Evolutionary conservation across 2,797 vertebrate genomes (phyloP).

Genomic region (Artibeus lituratus): DNA sequence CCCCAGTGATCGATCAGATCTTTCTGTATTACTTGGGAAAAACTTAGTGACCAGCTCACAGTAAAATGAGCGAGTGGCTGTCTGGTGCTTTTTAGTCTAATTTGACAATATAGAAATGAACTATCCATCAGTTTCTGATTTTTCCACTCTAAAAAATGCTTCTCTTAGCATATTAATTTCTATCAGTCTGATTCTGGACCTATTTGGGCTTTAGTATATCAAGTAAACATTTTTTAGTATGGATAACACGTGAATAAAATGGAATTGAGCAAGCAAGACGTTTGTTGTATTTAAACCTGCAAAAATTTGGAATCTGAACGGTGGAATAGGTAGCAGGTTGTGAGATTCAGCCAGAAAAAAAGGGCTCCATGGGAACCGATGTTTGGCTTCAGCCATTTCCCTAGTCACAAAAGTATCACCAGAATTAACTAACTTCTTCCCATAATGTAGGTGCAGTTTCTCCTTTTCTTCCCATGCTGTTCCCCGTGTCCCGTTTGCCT

Average conservation of each 20-base stretch:
- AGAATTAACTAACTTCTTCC: not conserved
- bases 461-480: not conserved
- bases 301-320: not conserved
- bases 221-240: not conserved
- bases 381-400: not conserved
- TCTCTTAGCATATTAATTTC: not conserved
- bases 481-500: not conserved
- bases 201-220: not conserved
- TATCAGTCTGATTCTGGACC: not conserved
- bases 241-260: not conserved
- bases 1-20: not conserved
- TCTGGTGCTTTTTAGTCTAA: not conserved
- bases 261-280: not conserved
- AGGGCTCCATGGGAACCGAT: not conserved
- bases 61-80: not conserved
- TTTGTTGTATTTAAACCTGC: not conserved
- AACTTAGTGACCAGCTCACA: not conserved
- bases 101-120: not conserved
- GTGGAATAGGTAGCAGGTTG: not conserved
- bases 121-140: not conserved
- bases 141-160: not conserved
- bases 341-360: not conserved
- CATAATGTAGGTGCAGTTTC: not conserved
- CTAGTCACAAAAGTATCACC: not conserved
- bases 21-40: not conserved